phyloP scores from a whole-genome alignment of 2,797 vertebrate species.

The Enteromius paludinosus region DNA sequence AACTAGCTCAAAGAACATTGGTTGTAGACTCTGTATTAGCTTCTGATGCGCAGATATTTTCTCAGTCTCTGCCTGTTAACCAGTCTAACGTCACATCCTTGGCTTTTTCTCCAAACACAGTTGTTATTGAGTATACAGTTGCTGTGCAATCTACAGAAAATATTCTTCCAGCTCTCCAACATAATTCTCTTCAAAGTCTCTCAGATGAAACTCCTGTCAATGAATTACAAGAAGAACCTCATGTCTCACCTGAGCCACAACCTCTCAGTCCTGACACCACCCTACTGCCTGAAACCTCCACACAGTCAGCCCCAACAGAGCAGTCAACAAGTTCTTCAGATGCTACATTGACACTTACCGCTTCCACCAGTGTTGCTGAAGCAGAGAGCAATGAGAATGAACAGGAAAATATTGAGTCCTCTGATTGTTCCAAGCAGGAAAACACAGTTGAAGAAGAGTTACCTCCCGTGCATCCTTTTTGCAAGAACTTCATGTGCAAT shows the following conservation, averaged over 20 bases:
- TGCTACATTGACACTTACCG: constrained; percentile 63
- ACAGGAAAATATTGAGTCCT: constrained; percentile 47
- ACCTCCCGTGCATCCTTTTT: constrained; percentile 81
- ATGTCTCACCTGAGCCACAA: constrained; percentile 64
- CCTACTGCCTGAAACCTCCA: constrained; percentile 19
- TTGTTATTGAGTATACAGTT: constrained; percentile 83
- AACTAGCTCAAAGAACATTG: constrained; percentile 73
- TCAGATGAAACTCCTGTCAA: constrained; percentile 69
- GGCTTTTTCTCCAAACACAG: constrained; percentile 77
- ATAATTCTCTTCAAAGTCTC: constrained; percentile 65
- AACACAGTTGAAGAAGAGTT: constrained; percentile 47
- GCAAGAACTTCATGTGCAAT: constrained; percentile 94
- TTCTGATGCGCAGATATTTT: constrained; percentile 69
- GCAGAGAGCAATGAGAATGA: constrained; percentile 59
- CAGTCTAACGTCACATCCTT: constrained; percentile 76
- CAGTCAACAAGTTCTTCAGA: constrained; percentile 37
- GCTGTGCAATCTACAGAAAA: constrained; percentile 74
- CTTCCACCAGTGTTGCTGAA: constrained; percentile 54
- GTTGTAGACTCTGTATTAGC: constrained; percentile 68
- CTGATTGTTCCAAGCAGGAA: constrained; percentile 55
- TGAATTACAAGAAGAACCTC: constrained; percentile 69
- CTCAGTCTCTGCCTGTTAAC: constrained; percentile 69
- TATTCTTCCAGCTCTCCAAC: constrained; percentile 67
- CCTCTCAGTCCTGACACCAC: constrained; percentile 58
- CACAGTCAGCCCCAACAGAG: constrained; percentile 16